Conservation (phyloP, 64 coral and sea anemone genomes). For the Dendrophyllia cribrosa region DNA sequence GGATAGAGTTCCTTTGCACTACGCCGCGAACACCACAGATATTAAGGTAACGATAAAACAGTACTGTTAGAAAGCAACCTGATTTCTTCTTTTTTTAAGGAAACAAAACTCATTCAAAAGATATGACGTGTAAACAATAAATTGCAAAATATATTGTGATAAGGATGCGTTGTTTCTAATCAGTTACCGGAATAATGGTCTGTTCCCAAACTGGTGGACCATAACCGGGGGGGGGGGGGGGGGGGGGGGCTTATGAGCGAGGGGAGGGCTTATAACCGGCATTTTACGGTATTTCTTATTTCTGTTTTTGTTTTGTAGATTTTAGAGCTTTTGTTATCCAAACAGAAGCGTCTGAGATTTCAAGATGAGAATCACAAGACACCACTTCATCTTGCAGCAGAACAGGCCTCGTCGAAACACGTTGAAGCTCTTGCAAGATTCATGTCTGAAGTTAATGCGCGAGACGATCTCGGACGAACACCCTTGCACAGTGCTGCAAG, state of each 20-base stretch:
- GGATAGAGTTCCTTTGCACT: constrained; percentile 71
- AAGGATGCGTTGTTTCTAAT: too few species aligned
- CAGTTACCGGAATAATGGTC: too few species aligned
- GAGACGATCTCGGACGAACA: constrained; percentile 64
- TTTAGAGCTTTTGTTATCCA: constrained; percentile 69
- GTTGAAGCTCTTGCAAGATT: constrained; percentile 54
- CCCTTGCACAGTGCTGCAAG: constrained; percentile 76
- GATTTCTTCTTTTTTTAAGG: not conserved
- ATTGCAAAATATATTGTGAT: too few species aligned
- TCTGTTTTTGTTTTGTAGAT: constrained; percentile 30
- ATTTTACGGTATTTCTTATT: too few species aligned
- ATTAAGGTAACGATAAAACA: not conserved
- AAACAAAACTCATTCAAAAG: too few species aligned
- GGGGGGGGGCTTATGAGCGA: too few species aligned
- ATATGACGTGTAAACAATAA: too few species aligned
- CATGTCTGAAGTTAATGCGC: constrained; percentile 63
- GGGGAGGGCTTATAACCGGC: too few species aligned
- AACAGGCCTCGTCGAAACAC: constrained; percentile 44
- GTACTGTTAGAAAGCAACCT: not conserved
- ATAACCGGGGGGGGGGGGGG: too few species aligned
- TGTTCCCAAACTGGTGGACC: too few species aligned
- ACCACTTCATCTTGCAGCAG: constrained; percentile 77
- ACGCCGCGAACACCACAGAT: constrained; percentile 5
- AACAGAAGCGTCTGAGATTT: constrained; percentile 55
- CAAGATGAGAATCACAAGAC: constrained; percentile 84